Percentiles rank a stretch among this genome's conserved stretches.
Conservation (phyloP, 2,888 invertebrate genomes). For the Teinopalpus imperialis region DNA sequence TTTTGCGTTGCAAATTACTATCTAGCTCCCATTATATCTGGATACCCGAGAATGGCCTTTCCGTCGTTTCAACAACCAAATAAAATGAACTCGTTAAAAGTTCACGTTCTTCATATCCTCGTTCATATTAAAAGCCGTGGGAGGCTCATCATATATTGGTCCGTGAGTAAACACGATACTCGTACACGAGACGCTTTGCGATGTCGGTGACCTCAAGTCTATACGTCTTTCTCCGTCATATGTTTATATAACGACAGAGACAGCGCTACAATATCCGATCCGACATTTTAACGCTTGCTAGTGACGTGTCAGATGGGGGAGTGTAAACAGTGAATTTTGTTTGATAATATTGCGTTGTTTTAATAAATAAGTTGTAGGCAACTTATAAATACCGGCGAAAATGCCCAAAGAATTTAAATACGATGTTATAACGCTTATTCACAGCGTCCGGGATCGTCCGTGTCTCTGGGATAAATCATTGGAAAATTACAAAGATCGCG, state of each 20-base stretch:
- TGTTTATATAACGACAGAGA: conserved; percentile 35
- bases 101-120: background rate
- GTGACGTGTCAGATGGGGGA: conserved; percentile 54
- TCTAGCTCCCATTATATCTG: conserved; percentile 2
- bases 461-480: conserved; percentile 69
- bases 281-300: conserved; percentile 49
- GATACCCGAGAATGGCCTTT: background rate
- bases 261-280: conserved; percentile 46
- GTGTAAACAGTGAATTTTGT: conserved; percentile 47
- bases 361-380: conserved; percentile 8
- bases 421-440: conserved; percentile 53
- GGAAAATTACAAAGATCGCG: conserved; percentile 65
- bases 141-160: conserved; percentile 27
- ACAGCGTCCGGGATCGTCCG: conserved; percentile 52
- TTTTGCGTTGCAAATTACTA: too few species aligned
- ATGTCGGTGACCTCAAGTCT: conserved; percentile 57
- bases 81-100: conserved; percentile 5
- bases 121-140: background rate
- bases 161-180: conserved; percentile 32
- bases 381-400: conserved; percentile 15
- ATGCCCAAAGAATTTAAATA: conserved; percentile 66
- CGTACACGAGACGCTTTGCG: conserved; percentile 38
- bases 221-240: conserved; percentile 38
- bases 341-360: conserved; percentile 25
- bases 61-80: background rate